Conservation (phyloP, 2,113 vertebrate species). For the Grammomys dolichurus region DNA sequence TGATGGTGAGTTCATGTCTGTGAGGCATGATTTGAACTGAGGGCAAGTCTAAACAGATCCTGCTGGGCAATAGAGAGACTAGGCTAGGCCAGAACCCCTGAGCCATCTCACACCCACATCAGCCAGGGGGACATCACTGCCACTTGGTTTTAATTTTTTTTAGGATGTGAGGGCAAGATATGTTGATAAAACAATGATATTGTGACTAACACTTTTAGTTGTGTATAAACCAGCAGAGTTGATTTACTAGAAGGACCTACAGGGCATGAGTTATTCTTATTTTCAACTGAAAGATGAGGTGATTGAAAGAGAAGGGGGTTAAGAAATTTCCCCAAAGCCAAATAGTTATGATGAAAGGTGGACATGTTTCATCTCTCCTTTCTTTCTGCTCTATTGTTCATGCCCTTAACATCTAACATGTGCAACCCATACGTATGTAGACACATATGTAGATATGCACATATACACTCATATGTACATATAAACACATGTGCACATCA, state of each 20-base stretch:
- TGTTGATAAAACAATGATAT: neutral
- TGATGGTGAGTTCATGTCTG: rapidly evolving
- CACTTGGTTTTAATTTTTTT: neutral
- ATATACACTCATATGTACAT: neutral
- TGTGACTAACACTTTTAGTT: neutral
- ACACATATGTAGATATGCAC: neutral
- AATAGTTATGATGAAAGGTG: neutral
- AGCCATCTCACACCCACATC: too few relatives aligned
- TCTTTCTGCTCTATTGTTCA: neutral
- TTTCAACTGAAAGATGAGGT: neutral
- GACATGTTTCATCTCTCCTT: neutral
- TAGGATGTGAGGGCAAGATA: neutral
- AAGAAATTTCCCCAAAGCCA: slow-evolving; percentile 4
- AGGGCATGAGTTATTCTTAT: neutral
- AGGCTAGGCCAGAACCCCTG: neutral
- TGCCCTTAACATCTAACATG: neutral
- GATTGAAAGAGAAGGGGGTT: neutral
- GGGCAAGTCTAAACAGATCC: neutral
- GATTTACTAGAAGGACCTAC: neutral
- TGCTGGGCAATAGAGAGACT: neutral
- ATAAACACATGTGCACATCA: too few relatives aligned
- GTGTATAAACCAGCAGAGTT: neutral
- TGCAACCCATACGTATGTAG: neutral
- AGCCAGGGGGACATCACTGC: rapidly evolving
- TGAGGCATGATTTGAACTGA: neutral